These are phyloP conservation scores for Temnothorax curvispinosus DNA, from an alignment of 1,140 invertebrate genomes.

Conservation along the genomic window DNA sequence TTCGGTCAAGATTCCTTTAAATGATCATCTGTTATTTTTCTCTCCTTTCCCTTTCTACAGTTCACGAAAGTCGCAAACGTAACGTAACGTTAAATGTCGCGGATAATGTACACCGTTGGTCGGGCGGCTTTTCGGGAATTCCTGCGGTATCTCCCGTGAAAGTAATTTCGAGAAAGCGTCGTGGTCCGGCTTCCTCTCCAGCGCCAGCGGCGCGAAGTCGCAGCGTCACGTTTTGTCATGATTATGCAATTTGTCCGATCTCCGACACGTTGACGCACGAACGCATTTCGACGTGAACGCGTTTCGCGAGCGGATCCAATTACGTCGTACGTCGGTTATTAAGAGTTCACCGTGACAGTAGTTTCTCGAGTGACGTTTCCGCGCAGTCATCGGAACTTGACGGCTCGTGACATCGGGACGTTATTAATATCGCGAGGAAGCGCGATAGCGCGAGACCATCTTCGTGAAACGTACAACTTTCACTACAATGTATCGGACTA, in stretches of 20 bases:
- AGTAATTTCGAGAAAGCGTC: slow-evolving; percentile 58
- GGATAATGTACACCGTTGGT: background rate
- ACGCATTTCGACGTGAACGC: slow-evolving; percentile 4
- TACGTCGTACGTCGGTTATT: background rate
- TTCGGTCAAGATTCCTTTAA: background rate
- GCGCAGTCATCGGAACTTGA: slow-evolving; percentile 38
- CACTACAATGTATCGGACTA: slow-evolving; percentile 51
- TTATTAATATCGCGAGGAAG: slow-evolving; percentile 55
- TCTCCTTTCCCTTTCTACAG: background rate
- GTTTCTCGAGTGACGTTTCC: slow-evolving; percentile 43
- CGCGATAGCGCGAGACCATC: slow-evolving; percentile 53
- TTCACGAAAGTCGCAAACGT: background rate
- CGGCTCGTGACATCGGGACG: slow-evolving; percentile 22
- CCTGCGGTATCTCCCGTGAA: slow-evolving; percentile 34
- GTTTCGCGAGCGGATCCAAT: slow-evolving; percentile 22
- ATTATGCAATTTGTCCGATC: slow-evolving; percentile 37
- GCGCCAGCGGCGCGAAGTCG: background rate
- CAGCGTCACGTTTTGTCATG: slow-evolving; percentile 30
- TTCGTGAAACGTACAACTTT: slow-evolving; percentile 55
- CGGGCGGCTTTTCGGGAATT: slow-evolving; percentile 27
- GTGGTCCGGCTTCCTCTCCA: background rate
- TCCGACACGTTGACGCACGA: background rate
- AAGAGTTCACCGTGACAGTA: slow-evolving; percentile 37
- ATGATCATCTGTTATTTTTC: background rate
- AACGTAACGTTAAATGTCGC: background rate